Conservation (phyloP, 1,140 invertebrate genomes). For the Trachelipus rathkii region DNA sequence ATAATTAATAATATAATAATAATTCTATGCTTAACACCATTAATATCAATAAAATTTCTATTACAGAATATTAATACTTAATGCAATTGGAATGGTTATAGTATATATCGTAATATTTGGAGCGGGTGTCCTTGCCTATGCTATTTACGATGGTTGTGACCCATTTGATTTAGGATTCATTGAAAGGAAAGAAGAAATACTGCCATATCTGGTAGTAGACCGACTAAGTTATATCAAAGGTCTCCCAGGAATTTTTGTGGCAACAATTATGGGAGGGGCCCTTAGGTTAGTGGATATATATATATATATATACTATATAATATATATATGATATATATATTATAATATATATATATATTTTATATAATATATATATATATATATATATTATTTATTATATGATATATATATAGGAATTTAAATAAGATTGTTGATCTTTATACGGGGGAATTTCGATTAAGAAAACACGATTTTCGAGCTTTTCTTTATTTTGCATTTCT, state of each 20-base stretch:
- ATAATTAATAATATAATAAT: too few relatives aligned
- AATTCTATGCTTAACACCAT: too few relatives aligned
- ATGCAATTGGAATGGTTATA: constrained; percentile 8
- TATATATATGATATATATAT: too few relatives aligned
- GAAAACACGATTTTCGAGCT: too few relatives aligned
- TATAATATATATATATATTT: too few relatives aligned
- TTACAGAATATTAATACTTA: constrained; percentile 7
- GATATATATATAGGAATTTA: too few relatives aligned
- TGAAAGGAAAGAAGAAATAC: neutral
- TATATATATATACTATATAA: too few relatives aligned
- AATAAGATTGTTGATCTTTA: too few relatives aligned
- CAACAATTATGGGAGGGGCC: constrained; percentile 16
- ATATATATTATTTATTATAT: too few relatives aligned
- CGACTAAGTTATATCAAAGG: neutral
- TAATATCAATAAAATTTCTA: neutral
- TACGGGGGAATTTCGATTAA: too few relatives aligned
- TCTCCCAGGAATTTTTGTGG: constrained; percentile 3
- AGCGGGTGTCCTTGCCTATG: constrained; percentile 62
- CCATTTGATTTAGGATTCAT: neutral
- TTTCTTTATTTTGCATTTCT: too few relatives aligned
- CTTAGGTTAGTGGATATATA: neutral
- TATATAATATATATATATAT: too few relatives aligned
- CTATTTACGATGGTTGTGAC: constrained; percentile 55
- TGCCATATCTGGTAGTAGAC: constrained; percentile 17
- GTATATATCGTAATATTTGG: constrained; percentile 64